Percentiles rank a stretch among this genome's conserved stretches.
Evolutionary conservation across 2,797 vertebrate genomes (phyloP).

Genomic region (Natrix natrix): DNA sequence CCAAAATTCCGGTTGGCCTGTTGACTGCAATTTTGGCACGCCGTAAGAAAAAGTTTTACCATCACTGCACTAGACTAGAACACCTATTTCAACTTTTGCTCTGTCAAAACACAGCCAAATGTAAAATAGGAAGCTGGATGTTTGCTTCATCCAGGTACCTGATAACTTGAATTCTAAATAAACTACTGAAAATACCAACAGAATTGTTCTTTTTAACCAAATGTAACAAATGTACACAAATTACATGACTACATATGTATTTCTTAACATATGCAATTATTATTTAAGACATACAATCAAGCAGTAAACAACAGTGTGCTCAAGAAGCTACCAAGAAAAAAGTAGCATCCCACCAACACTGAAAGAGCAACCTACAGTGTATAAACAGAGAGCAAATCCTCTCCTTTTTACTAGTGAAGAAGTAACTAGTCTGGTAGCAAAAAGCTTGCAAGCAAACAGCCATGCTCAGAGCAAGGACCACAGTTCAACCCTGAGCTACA

Average conservation of each 20-base stretch:
- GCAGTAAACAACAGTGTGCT: not conserved
- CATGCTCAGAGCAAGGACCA: not conserved
- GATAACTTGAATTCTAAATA: not conserved
- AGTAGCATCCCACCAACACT: not conserved
- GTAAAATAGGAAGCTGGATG: not conserved
- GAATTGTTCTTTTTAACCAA: not conserved
- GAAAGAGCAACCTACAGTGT: not conserved
- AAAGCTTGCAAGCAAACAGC: not conserved
- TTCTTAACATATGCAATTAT: not conserved
- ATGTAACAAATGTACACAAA: not conserved
- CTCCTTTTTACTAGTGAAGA: not conserved
- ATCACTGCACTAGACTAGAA: not conserved
- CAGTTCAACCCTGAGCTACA: not conserved
- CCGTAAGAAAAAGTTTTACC: no score
- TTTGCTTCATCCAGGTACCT: not conserved
- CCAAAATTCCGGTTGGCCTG: no score
- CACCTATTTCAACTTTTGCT: not conserved
- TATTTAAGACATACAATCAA: not conserved
- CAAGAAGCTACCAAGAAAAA: not conserved
- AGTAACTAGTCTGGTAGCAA: not conserved
- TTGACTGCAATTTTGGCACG: no score
- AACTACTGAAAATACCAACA: not conserved
- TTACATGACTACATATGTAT: not conserved
- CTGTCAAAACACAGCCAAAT: not conserved
- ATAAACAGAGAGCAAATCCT: not conserved